Conservation (phyloP, 2,113 vertebrate genomes). For the Polypterus bichir region DNA sequence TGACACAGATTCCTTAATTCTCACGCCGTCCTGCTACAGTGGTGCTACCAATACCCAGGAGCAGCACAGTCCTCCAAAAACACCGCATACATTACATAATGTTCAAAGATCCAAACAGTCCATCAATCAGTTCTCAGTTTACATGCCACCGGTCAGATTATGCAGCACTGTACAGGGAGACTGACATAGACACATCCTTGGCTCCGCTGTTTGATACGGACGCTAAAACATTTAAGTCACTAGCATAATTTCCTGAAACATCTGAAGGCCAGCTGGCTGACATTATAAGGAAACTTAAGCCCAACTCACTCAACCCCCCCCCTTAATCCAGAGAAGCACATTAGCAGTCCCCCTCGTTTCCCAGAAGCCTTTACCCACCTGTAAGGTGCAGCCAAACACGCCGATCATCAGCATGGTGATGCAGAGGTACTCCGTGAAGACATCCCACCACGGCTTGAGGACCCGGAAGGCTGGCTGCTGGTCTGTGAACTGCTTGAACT, state of each 20-base stretch:
- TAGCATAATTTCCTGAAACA: neutral
- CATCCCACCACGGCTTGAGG: constrained; percentile 88
- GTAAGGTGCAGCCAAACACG: constrained; percentile 77
- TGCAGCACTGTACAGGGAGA: too few species aligned
- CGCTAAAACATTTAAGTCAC: neutral
- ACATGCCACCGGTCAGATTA: too few species aligned
- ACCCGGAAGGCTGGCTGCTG: constrained; percentile 63
- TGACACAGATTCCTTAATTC: too few species aligned
- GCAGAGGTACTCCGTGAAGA: constrained; percentile 73
- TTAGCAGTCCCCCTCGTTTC: neutral
- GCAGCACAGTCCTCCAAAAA: too few species aligned
- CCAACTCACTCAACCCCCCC: too few species aligned
- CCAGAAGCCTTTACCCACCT: constrained; percentile 40
- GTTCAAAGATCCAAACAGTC: too few species aligned
- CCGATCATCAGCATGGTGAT: constrained; percentile 81
- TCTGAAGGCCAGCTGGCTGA: neutral
- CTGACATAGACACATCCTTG: neutral
- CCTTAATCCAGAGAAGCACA: neutral
- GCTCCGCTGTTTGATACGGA: neutral
- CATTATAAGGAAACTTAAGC: neutral
- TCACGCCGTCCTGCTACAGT: too few species aligned
- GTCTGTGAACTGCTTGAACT: constrained; percentile 67
- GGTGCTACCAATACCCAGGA: too few species aligned
- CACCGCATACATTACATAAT: too few species aligned
- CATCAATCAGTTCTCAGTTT: too few species aligned